Conservation (phyloP, 2,888 invertebrate species). For the Drosophila atroscutellata region DNA sequence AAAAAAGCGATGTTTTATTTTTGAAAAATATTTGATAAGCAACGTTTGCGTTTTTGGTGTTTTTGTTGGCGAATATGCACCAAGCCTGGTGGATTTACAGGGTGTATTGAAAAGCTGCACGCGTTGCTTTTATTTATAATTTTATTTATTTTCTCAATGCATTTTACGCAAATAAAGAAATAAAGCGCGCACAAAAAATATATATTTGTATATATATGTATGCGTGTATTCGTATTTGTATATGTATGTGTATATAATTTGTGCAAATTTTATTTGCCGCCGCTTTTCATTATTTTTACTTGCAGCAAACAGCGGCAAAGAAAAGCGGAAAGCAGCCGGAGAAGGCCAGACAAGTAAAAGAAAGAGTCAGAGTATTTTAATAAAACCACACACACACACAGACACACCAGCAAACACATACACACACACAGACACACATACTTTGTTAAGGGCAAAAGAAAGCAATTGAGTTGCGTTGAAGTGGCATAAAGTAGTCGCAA, state of each 20-base stretch:
- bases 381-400: conserved; percentile 63
- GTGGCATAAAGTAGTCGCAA: conserved; percentile 80
- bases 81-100: background rate
- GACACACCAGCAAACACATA: conserved; percentile 20
- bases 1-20: background rate
- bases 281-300: conserved; percentile 76
- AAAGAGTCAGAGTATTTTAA: conserved; percentile 62
- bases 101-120: conserved; percentile 36
- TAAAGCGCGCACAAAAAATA: conserved; percentile 48
- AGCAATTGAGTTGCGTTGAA: conserved; percentile 81
- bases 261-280: conserved; percentile 78
- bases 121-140: conserved; percentile 70
- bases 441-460: conserved; percentile 70
- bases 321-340: conserved; percentile 44
- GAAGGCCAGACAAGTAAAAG: conserved; percentile 30
- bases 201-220: conserved; percentile 24
- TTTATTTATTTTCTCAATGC: conserved; percentile 77
- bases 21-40: background rate
- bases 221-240: conserved; percentile 13
- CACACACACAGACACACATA: conserved; percentile 18
- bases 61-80: background rate
- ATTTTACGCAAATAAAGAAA: conserved; percentile 71
- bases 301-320: conserved; percentile 52
- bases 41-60: background rate
- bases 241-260: conserved; percentile 62